These are phyloP conservation scores for Stenurella melanura DNA, from an alignment of 2,888 invertebrate genomes.

Conservation along the genomic window DNA sequence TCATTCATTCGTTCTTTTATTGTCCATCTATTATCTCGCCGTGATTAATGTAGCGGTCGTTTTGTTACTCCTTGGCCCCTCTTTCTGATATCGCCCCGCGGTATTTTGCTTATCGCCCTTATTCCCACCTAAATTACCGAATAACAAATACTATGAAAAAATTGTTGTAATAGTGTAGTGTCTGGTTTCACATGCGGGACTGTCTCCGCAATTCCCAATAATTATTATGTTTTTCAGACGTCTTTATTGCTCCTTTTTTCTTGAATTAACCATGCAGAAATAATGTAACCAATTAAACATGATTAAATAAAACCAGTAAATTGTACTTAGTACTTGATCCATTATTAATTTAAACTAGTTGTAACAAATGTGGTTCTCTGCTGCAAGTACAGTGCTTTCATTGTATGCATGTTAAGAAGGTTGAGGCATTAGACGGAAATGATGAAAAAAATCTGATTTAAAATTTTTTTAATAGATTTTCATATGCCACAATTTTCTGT, in stretches of 20 bases:
- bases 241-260: conserved; percentile 6
- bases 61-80: conserved; percentile 27
- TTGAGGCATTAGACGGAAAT: too few relatives aligned
- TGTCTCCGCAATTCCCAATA: neutral
- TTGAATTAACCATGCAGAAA: conserved; percentile 19
- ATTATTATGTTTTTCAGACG: neutral
- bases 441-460: too few relatives aligned
- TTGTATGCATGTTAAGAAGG: too few relatives aligned
- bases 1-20: conserved; percentile 29
- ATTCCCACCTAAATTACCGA: conserved; percentile 31
- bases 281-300: neutral
- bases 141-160: conserved; percentile 13
- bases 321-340: neutral
- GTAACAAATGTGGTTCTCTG: neutral
- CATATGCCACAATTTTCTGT: too few relatives aligned
- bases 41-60: conserved; percentile 35
- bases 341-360: neutral
- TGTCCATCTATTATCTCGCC: conserved; percentile 31
- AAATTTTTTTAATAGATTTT: too few relatives aligned
- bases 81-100: conserved; percentile 3
- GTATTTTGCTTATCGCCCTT: conserved; percentile 19
- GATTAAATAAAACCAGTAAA: neutral
- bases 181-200: conserved; percentile 32
- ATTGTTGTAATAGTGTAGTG: conserved; percentile 6
- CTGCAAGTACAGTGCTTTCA: too few relatives aligned